phyloP scores from a whole-genome alignment of 2,113 vertebrate genomes.

The Podarcis muralis region DNA sequence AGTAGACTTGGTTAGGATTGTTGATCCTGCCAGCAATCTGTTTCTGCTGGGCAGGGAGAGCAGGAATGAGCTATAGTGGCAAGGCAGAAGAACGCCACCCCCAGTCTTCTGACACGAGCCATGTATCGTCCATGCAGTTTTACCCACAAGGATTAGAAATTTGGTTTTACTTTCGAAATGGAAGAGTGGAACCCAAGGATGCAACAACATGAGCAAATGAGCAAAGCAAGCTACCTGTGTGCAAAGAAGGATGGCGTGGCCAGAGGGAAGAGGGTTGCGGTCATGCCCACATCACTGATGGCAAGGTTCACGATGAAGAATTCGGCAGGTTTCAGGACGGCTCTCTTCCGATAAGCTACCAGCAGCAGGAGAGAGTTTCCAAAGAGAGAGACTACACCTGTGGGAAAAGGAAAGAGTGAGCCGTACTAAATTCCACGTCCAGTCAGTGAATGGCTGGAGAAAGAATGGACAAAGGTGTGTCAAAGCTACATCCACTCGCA shows the following conservation, averaged over 20 bases:
- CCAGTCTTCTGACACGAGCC: neutral
- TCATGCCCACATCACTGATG: constrained; percentile 87
- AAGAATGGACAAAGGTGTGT: neutral
- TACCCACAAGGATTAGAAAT: neutral
- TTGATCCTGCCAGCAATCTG: too few relatives aligned
- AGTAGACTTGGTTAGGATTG: too few relatives aligned
- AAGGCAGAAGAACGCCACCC: neutral
- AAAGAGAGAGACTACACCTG: constrained; percentile 72
- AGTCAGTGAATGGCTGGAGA: neutral
- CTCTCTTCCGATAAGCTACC: constrained; percentile 85
- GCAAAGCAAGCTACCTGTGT: constrained; percentile 78
- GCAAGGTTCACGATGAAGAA: constrained; percentile 87
- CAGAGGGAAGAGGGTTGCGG: constrained; percentile 80
- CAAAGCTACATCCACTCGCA: too few relatives aligned
- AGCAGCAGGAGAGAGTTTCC: constrained; percentile 84
- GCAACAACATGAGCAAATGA: too few relatives aligned
- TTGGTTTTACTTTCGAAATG: neutral
- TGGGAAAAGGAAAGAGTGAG: neutral
- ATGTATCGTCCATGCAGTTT: neutral
- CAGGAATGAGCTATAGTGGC: neutral
- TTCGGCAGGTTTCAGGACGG: constrained; percentile 85
- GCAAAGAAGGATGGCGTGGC: constrained; percentile 81
- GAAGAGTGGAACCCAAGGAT: neutral
- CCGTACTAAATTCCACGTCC: too few relatives aligned
- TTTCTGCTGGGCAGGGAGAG: neutral